A percentile compares a stretch with the other conserved stretches of the same genome.
phyloP scores from a whole-genome alignment of 2,888 invertebrate species.

The Eupithecia subumbrata region DNA sequence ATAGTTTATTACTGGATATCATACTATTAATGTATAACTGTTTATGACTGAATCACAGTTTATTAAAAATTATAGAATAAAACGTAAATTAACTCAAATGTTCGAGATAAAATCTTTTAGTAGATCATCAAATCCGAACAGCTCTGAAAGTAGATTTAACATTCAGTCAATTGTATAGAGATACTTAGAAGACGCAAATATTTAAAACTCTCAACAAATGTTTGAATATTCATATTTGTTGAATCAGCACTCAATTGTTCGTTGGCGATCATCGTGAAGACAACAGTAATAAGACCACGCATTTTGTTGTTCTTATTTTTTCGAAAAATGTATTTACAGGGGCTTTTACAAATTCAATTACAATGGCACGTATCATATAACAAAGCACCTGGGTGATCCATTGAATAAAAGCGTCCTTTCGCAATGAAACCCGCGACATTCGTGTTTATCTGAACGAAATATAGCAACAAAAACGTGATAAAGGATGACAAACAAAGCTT shows the following conservation, averaged over 20 bases:
- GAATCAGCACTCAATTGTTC: neutral
- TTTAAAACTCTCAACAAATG: neutral
- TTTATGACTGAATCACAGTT: neutral
- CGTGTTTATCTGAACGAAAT: constrained; percentile 38
- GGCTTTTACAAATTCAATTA: constrained; percentile 25
- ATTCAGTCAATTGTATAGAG: neutral
- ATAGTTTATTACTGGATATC: neutral
- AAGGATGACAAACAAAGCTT: constrained; percentile 50
- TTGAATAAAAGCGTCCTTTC: constrained; percentile 24
- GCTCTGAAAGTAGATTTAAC: neutral
- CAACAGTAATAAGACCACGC: constrained; percentile 8
- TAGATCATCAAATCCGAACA: neutral
- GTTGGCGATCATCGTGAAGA: neutral
- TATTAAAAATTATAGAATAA: no score
- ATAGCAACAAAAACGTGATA: constrained; percentile 44
- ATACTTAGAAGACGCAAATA: neutral
- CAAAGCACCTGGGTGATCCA: constrained; percentile 20
- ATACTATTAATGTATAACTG: neutral
- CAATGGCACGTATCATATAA: constrained; percentile 16
- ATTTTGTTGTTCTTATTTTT: constrained; percentile 13
- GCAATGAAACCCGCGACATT: constrained; percentile 35
- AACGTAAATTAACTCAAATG: neutral
- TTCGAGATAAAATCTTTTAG: neutral
- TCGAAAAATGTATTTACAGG: constrained; percentile 2
- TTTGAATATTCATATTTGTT: neutral